Conservation (phyloP, 2,113 vertebrate species). For the Tragelaphus buxtoni region DNA sequence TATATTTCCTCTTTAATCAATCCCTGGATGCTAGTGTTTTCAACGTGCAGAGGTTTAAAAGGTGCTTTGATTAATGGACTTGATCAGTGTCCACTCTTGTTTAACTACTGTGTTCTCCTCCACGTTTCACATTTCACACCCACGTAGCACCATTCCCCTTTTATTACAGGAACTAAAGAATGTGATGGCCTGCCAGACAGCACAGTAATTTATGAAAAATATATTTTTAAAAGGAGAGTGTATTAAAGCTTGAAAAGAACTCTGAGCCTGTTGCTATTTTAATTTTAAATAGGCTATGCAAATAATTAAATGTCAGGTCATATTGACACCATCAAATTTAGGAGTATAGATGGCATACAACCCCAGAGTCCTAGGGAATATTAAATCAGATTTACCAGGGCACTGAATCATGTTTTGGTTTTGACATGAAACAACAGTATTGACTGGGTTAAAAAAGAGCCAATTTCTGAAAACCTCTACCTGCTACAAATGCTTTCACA, state of each 20-base stretch:
- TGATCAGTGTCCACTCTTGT: constrained; percentile 35
- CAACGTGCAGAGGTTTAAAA: constrained; percentile 52
- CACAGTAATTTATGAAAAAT: constrained; percentile 65
- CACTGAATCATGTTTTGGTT: constrained; percentile 27
- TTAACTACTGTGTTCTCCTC: constrained; percentile 10
- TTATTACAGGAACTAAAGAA: constrained; percentile 50
- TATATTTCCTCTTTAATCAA: constrained; percentile 67
- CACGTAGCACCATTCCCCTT: constrained; percentile 33
- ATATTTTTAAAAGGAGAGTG: constrained; percentile 55
- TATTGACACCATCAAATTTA: constrained; percentile 57
- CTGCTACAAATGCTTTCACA: constrained; percentile 25
- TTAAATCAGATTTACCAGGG: constrained; percentile 62
- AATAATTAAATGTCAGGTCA: constrained; percentile 64
- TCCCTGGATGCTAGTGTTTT: constrained; percentile 48
- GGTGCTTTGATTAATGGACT: constrained; percentile 67
- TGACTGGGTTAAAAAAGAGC: constrained; percentile 57
- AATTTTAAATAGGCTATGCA: constrained; percentile 58
- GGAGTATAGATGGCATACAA: constrained; percentile 34
- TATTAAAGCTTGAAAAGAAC: constrained; percentile 66
- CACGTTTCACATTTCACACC: constrained; percentile 39
- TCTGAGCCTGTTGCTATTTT: constrained; percentile 55
- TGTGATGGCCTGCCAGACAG: constrained; percentile 49
- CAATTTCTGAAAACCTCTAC: constrained; percentile 42
- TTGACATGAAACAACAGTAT: constrained; percentile 54
- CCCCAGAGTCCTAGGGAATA: not conserved